phyloP scores from a whole-genome alignment of 2,888 invertebrate species.

The Muschampia plurimacula region DNA sequence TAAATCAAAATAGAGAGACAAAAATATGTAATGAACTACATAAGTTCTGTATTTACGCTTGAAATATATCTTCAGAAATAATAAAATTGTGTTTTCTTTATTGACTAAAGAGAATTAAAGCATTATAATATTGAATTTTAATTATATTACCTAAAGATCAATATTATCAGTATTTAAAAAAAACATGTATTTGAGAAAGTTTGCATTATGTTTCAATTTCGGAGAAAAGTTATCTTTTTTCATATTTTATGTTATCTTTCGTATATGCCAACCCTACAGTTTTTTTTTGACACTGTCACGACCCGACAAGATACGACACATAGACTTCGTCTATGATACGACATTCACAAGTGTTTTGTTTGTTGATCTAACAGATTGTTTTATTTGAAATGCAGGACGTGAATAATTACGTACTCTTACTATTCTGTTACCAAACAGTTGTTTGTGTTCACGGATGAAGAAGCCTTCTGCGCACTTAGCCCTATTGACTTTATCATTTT shows the following conservation, averaged over 20 bases:
- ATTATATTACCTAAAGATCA: no score
- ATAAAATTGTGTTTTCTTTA: neutral
- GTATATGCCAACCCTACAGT: slow-evolving; percentile 57
- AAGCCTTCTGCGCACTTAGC: slow-evolving; percentile 15
- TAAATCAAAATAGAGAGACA: no score
- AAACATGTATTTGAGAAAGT: no score
- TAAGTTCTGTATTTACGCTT: no score
- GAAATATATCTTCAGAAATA: neutral
- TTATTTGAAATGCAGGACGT: slow-evolving; percentile 48
- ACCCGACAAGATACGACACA: slow-evolving; percentile 50
- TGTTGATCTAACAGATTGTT: slow-evolving; percentile 72
- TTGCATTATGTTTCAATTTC: neutral
- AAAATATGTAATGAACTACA: no score
- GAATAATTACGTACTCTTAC: neutral
- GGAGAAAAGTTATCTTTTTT: neutral
- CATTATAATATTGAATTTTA: neutral
- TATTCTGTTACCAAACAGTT: slow-evolving; percentile 39
- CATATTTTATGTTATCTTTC: neutral
- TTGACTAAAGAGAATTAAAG: no score
- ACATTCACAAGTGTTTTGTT: slow-evolving; percentile 61
- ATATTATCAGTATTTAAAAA: no score
- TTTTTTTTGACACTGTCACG: slow-evolving; percentile 50
- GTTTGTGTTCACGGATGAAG: slow-evolving; percentile 31
- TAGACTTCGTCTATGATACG: no score
- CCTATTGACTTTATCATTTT: neutral